Conservation (phyloP, 92 coral and sea anemone genomes). For the Pocillopora grandis region DNA sequence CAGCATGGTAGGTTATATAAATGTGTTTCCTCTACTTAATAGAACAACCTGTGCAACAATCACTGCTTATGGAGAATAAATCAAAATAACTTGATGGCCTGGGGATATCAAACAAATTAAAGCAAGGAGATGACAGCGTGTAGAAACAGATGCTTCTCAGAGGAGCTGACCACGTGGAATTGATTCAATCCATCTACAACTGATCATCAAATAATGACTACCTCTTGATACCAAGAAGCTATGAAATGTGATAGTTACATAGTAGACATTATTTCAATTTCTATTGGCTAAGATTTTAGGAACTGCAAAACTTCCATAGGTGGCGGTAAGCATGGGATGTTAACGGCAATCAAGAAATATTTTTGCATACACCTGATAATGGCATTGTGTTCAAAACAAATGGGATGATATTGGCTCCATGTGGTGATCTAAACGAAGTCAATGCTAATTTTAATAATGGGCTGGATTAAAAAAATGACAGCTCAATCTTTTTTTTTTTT, state of each 20-base stretch:
- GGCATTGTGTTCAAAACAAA: neutral
- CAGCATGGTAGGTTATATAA: neutral
- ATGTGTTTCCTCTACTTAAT: neutral
- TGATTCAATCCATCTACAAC: conserved; percentile 13
- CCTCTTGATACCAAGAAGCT: neutral
- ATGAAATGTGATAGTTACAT: neutral
- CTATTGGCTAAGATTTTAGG: neutral
- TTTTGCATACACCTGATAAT: neutral
- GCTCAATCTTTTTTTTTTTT: too few species aligned
- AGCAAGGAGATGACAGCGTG: neutral
- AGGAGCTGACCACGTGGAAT: conserved; percentile 30
- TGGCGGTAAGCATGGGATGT: neutral
- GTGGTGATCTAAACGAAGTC: neutral
- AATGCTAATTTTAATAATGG: too few species aligned
- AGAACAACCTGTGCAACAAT: neutral
- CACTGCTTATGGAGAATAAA: neutral
- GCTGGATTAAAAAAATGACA: too few species aligned
- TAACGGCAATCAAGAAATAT: conserved; percentile 4
- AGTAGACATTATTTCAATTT: neutral
- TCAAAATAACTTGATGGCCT: neutral
- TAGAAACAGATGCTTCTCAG: neutral
- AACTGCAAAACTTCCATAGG: neutral
- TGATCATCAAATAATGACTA: neutral
- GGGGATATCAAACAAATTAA: neutral
- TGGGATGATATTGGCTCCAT: neutral